Conservation (phyloP, 2,113 vertebrate species). For the Penelope pileata region DNA sequence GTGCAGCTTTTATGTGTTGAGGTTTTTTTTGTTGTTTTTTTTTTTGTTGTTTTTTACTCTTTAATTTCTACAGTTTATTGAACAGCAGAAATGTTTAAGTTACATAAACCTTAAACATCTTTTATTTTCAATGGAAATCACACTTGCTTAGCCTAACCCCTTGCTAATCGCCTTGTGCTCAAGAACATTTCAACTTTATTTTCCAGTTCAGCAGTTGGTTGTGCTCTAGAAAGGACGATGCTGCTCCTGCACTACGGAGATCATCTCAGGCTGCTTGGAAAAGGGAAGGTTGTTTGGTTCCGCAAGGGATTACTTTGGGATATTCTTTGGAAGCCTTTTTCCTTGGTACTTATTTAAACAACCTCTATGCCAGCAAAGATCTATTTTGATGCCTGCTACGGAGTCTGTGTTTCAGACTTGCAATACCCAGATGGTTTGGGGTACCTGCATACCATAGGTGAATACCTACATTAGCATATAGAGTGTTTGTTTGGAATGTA, state of each 20-base stretch:
- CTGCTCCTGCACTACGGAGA: background rate
- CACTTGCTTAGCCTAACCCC: background rate
- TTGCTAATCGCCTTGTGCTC: background rate
- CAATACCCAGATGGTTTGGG: fast-evolving
- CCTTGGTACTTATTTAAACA: background rate
- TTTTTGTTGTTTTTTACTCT: background rate
- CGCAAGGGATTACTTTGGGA: background rate
- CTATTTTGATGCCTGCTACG: fast-evolving
- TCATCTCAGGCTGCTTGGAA: background rate
- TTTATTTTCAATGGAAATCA: background rate
- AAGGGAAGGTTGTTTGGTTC: background rate
- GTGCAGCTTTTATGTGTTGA: background rate
- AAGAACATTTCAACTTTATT: background rate
- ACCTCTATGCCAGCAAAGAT: background rate
- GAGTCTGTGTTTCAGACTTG: background rate
- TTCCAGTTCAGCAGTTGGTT: background rate
- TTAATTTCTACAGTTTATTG: slow-evolving; percentile 16
- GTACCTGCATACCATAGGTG: background rate
- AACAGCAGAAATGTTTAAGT: slow-evolving; percentile 6
- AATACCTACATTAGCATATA: background rate
- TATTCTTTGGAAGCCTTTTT: background rate
- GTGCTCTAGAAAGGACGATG: fast-evolving
- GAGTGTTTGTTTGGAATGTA: background rate
- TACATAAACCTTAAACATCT: slow-evolving; percentile 19
- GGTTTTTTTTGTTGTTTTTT: background rate